Base-by-base conservation (phyloP, 2,888 invertebrate genomes). In the Cephus nigrinus region DNA sequence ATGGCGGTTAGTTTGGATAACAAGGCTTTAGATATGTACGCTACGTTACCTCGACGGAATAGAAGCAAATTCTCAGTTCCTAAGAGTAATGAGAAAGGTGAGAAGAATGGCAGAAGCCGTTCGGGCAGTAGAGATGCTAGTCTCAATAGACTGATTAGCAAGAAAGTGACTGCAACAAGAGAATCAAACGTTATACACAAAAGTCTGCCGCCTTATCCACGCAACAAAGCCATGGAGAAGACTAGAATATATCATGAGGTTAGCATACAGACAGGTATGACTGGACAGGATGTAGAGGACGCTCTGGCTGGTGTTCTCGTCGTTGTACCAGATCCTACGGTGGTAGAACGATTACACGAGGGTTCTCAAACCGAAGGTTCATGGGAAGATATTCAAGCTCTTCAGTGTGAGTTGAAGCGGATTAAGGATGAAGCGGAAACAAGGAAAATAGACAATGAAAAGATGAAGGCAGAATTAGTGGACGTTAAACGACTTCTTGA, bases 191-290 rank as follows among this genome's bases (percentile, higher is more conserved):
- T 84, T 0, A 76, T 77, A 32, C 83, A 88, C 74, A 93, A 93
- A 84, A 92, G 89, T 76, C 83, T 93, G 73, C 93, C 93, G 4
- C 93, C 93, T 1, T 93, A 92, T 83, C 92, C 93, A n/a, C 92
- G 92, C 73, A 91, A 91, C 79, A 91, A 91, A 82, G 82, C 85
- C 0, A 76, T 81, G 1, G 90, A 92, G 55, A 94, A 93, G 88
- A 95, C 95, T 1, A 93, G 94, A 86, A 97, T 97, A 83, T 97
- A 96, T 90, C 96, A 97, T 84, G 97, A 97, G 91, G 95, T 94
- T 68, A 93, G 94, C 74, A 93, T 94, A 23, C 97, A 97, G 90
- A 97, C 97, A 1, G 95, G 95, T 34, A 91, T 97, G 75, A 94
- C 96, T 1, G 94, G 95, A 76, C 91, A 92, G 3, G 97, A 97